Base-by-base conservation (phyloP, 1,140 invertebrate genomes). In the Oncopodura yosiiana region DNA sequence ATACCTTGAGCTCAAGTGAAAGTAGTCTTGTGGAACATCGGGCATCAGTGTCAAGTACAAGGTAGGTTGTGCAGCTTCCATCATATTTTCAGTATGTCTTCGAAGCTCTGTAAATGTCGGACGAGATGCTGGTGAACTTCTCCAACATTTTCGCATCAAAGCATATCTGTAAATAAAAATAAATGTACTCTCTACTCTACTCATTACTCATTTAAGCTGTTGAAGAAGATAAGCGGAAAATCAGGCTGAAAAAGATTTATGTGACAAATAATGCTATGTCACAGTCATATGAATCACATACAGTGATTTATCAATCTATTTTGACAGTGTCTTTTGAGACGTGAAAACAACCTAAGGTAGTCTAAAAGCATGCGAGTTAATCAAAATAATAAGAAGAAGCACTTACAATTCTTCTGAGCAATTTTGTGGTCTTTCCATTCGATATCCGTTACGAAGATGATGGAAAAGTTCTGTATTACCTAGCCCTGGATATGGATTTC, bases 141-240 rank as follows among this genome's bases (percentile, higher is more conserved):
- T 71, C 90, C 91, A 95, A 68, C 89, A 95, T 27, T 75, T 76
- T n/a, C 76, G 63, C 89, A 95, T 95, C 39, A 95, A 63, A 11
- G 80, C 69, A 71, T 91, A 89, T 23, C 58, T 61, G 12, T 5
- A 32, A 50, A 44, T 11, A n/a, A 11, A 36, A 11, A 36, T 36
- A 11, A 36, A 11, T 36, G 34, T 11, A 36, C 34, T n/a, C n/a
- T 36, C 11, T 11, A 36, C 34, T 36, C 11, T 11, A 36, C 11
- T n/a, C n/a, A 11, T 36, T 5, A 3, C 4, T 44, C 42, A 27
- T 23, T 23, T n/a, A 14, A 44, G 26, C n/a, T n/a, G n/a, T n/a
- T n/a, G n/a, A n/a, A n/a, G n/a, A n/a, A n/a, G n/a, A n/a, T n/a
- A n/a, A n/a, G n/a, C n/a, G n/a, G n/a, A n/a, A n/a, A n/a, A n/a